A percentile compares a stretch with the other conserved stretches of the same genome.
Evolutionary conservation across 2,888 invertebrate species (phyloP).

Genomic region (Drosophila affinis): DNA sequence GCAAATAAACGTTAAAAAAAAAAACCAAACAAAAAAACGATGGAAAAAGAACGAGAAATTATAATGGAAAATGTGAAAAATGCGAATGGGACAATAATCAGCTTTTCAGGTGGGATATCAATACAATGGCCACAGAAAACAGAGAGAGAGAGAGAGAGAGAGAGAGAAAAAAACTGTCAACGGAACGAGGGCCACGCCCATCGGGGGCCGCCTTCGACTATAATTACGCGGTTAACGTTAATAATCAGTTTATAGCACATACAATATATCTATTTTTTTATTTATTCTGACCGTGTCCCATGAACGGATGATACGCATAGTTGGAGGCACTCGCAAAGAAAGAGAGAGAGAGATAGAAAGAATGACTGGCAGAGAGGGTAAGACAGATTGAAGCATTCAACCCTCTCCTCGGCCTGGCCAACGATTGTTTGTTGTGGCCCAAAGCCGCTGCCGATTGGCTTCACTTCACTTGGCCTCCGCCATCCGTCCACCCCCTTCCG

Average conservation of each 20-base stretch:
- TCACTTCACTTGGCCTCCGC: slow-evolving; percentile 26
- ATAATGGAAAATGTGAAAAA: slow-evolving; percentile 42
- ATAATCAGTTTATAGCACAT: slow-evolving; percentile 59
- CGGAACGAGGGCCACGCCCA: slow-evolving; percentile 63
- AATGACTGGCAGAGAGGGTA: background rate
- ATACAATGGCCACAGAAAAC: slow-evolving; percentile 19
- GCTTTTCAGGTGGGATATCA: background rate
- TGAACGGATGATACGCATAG: slow-evolving; percentile 40
- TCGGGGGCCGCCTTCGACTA: slow-evolving; percentile 23
- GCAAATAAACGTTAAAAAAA: slow-evolving; percentile 39
- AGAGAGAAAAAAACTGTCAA: slow-evolving; percentile 61
- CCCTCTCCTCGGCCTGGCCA: slow-evolving; percentile 32
- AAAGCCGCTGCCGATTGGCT: slow-evolving; percentile 41
- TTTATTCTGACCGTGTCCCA: slow-evolving; percentile 27
- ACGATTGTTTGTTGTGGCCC: slow-evolving; percentile 44
- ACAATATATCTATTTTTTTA: background rate
- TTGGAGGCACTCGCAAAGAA: slow-evolving; percentile 18
- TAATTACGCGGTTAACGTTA: slow-evolving; percentile 72
- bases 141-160: background rate
- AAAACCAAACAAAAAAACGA: slow-evolving; percentile 7
- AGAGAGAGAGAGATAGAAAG: too few relatives aligned
- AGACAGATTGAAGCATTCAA: slow-evolving; percentile 16
- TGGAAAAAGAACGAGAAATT: slow-evolving; percentile 16
- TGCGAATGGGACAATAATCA: slow-evolving; percentile 34
- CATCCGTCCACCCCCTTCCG: slow-evolving; percentile 24